Conservation (phyloP, 2,888 invertebrate species). For the Heterodera filipjevi region DNA sequence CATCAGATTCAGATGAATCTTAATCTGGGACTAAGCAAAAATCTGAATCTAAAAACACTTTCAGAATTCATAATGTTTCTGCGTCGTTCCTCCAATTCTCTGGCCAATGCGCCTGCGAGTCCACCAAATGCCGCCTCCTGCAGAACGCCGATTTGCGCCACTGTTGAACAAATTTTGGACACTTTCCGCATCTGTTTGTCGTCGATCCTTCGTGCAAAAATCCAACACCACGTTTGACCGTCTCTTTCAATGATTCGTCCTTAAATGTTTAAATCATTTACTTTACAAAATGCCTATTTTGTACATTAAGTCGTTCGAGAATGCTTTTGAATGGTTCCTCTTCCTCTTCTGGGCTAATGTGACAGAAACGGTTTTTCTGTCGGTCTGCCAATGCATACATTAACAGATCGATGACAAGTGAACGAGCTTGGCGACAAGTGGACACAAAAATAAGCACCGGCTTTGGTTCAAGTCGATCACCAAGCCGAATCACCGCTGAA, state of each 20-base stretch:
- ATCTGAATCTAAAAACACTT: conserved; percentile 27
- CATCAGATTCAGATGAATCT: conserved; percentile 41
- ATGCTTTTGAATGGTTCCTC: conserved; percentile 58
- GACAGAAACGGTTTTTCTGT: conserved; percentile 84
- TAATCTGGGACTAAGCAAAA: not conserved
- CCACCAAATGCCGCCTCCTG: conserved; percentile 70
- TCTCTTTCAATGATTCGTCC: conserved; percentile 81
- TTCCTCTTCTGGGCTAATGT: conserved; percentile 67
- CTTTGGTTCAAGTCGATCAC: conserved; percentile 72
- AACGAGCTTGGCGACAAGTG: conserved; percentile 64
- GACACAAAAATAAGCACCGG: conserved; percentile 90
- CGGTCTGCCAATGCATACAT: conserved; percentile 90
- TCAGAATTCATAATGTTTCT: conserved; percentile 52
- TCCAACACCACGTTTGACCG: conserved; percentile 89
- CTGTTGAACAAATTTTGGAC: conserved; percentile 91
- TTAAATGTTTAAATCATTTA: not conserved
- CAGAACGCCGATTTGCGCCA: conserved; percentile 76
- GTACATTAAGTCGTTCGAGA: conserved; percentile 41
- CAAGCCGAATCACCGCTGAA: conserved; percentile 83
- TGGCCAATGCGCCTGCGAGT: conserved; percentile 83
- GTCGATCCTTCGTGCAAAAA: conserved; percentile 94
- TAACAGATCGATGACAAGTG: conserved; percentile 93
- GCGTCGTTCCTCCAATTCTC: conserved; percentile 80
- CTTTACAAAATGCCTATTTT: not conserved
- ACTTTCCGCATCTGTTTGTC: conserved; percentile 80